phyloP scores from a whole-genome alignment of 2,888 invertebrate species.

The Exocentrus adspersus region DNA sequence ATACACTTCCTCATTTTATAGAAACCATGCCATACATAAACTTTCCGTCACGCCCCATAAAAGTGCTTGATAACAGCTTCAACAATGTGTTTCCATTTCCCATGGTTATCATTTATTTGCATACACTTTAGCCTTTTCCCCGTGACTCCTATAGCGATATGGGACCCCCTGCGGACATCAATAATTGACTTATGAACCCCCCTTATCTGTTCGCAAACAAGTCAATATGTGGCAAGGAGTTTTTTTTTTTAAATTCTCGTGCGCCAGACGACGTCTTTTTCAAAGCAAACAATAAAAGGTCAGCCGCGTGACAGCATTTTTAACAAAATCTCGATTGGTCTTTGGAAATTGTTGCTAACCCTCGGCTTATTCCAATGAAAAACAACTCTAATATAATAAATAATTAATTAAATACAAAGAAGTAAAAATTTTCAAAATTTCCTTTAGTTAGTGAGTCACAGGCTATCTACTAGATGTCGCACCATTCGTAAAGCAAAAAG shows the following conservation, averaged over 20 bases:
- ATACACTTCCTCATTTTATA: no score
- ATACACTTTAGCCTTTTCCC: conserved; percentile 23
- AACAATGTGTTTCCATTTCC: conserved; percentile 3
- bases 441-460: no score
- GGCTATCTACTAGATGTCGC: no score
- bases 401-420: no score
- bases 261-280: neutral
- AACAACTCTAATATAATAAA: neutral
- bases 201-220: conserved; percentile 4
- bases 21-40: no score
- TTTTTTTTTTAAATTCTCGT: neutral
- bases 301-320: neutral
- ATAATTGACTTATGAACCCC: conserved; percentile 22
- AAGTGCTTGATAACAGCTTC: no score
- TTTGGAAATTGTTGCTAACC: neutral
- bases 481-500: no score
- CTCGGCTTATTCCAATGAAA: neutral
- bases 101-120: conserved; percentile 16
- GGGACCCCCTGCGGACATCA: conserved; percentile 27
- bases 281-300: neutral
- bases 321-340: neutral
- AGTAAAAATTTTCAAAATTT: no score
- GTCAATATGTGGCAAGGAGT: neutral
- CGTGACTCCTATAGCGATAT: conserved; percentile 14
- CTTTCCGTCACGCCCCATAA: no score